Conservation (phyloP, 1,140 invertebrate genomes). For the Anastrepha ludens region DNA sequence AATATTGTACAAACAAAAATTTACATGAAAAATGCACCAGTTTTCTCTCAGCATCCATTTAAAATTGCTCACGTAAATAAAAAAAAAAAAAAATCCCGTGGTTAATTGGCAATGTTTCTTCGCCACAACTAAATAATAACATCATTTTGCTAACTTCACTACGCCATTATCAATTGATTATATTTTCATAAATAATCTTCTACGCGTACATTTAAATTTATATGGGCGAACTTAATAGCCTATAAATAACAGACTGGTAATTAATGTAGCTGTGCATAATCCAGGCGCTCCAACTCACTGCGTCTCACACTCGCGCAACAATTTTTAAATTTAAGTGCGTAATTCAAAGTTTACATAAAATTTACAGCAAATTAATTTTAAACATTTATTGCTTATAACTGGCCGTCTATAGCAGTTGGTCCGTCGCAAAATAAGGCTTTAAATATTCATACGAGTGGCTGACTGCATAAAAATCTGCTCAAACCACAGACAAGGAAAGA, state of each 20-base stretch:
- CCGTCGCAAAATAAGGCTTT: neutral
- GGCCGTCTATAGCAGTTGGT: neutral
- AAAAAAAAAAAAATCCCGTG: neutral
- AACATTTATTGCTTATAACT: constrained; percentile 41
- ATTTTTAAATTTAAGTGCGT: constrained; percentile 44
- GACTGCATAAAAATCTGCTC: constrained; percentile 21
- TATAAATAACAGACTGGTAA: constrained; percentile 30
- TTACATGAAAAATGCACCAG: too few species aligned
- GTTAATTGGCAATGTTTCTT: neutral
- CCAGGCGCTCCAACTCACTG: neutral
- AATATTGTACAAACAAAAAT: too few species aligned
- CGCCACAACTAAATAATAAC: neutral
- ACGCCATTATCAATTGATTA: constrained; percentile 25
- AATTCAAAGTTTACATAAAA: constrained; percentile 36
- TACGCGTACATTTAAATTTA: neutral
- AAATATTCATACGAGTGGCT: neutral
- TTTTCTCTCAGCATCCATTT: too few species aligned
- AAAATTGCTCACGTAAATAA: too few species aligned
- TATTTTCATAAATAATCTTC: constrained; percentile 32
- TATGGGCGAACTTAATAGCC: constrained; percentile 30
- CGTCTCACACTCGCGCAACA: neutral
- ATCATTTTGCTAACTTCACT: constrained; percentile 29
- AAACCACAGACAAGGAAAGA: neutral
- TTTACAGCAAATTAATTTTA: constrained; percentile 47
- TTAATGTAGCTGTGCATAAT: neutral